Conservation (phyloP, 2,113 vertebrate species). For the Hemibagrus wyckioides region DNA sequence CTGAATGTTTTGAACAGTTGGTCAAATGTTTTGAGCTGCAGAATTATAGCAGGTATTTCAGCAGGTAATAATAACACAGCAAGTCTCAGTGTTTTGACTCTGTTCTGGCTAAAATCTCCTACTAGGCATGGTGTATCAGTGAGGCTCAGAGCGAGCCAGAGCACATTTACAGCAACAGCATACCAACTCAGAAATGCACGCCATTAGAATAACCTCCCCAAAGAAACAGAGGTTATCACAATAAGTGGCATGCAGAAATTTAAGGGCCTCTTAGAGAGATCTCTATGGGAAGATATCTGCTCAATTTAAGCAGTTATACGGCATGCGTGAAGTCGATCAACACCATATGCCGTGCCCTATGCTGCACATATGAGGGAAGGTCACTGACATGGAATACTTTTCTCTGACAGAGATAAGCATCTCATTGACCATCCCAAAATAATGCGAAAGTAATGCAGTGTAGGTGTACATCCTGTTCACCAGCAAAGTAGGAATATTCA, state of each 20-base stretch:
- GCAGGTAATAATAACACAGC: slow-evolving; percentile 13
- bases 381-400: not conserved
- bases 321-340: not conserved
- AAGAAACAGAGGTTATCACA: slow-evolving; percentile 26
- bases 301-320: not conserved
- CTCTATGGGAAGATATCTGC: not conserved
- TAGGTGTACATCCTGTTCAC: not conserved
- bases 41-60: not conserved
- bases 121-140: slow-evolving; percentile 22
- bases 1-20: slow-evolving; percentile 1
- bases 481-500: not conserved
- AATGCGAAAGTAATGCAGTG: not conserved
- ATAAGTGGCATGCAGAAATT: slow-evolving; percentile 10
- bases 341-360: not conserved
- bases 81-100: not conserved
- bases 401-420: not conserved
- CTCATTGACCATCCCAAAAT: not conserved
- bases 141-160: slow-evolving; percentile 4
- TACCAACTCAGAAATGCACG: slow-evolving; percentile 5
- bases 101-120: slow-evolving; percentile 21
- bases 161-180: slow-evolving; percentile 21
- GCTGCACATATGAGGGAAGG: not conserved
- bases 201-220: slow-evolving; percentile 28
- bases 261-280: not conserved
- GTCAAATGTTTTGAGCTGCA: slow-evolving; percentile 7